phyloP scores from a whole-genome alignment of 2,888 invertebrate genomes.

The Selenia dentaria region DNA sequence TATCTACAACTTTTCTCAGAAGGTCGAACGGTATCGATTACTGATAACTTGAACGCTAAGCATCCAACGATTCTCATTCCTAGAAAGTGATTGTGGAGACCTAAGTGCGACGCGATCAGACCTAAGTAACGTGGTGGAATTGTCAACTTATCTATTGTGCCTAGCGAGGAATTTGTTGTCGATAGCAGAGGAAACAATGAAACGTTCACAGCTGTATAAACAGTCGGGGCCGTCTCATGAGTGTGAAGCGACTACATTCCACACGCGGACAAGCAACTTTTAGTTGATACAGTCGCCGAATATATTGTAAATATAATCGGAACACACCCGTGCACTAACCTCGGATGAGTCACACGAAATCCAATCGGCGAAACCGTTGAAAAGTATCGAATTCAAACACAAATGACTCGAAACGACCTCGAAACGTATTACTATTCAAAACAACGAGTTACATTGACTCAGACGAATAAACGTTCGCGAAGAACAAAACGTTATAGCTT shows the following conservation, averaged over 20 bases:
- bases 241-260: conserved; percentile 15
- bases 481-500: conserved; percentile 23
- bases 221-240: conserved; percentile 29
- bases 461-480: conserved; percentile 19
- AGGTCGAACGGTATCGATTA: conserved; percentile 36
- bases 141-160: conserved; percentile 54
- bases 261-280: neutral
- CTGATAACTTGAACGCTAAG: conserved; percentile 6
- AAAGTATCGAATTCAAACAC: conserved; percentile 49
- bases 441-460: conserved; percentile 27
- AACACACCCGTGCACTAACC: conserved; percentile 58
- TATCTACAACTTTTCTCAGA: conserved; percentile 36
- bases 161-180: conserved; percentile 61
- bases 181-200: conserved; percentile 49
- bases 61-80: conserved; percentile 28
- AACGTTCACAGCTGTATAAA: conserved; percentile 62
- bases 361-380: conserved; percentile 56
- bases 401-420: conserved; percentile 32
- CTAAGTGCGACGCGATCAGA: conserved; percentile 14
- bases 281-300: conserved; percentile 5
- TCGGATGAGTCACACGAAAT: conserved; percentile 64
- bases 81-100: conserved; percentile 29
- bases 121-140: conserved; percentile 42
- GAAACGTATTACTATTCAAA: conserved; percentile 33
- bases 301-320: conserved; percentile 43